These are phyloP conservation scores for Vidua chalybeata DNA, from an alignment of 2,113 vertebrate genomes.

Conservation along the genomic window DNA sequence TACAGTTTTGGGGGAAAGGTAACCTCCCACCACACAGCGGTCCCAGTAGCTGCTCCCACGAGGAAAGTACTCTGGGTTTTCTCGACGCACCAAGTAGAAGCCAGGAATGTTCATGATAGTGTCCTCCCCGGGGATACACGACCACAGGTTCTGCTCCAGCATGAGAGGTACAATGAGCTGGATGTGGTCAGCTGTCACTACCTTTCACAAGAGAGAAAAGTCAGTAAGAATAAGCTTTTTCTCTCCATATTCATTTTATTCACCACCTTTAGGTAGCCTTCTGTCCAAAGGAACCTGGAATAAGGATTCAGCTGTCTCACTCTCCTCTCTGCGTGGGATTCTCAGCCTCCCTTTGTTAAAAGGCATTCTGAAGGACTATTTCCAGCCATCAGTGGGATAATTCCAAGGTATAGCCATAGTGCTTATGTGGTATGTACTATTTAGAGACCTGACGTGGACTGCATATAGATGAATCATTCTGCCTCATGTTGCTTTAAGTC, in stretches of 20 bases:
- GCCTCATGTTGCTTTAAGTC: neutral
- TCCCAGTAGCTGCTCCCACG: slow-evolving; percentile 98
- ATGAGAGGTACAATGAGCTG: slow-evolving; percentile 94
- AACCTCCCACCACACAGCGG: slow-evolving; percentile 95
- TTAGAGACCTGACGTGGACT: neutral
- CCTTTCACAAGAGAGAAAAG: slow-evolving; percentile 72
- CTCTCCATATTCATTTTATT: neutral
- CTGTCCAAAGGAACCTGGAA: neutral
- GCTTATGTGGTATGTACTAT: neutral
- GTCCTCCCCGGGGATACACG: slow-evolving; percentile 91
- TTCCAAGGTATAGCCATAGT: neutral
- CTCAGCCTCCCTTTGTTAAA: neutral
- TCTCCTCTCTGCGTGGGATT: neutral
- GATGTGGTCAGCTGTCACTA: slow-evolving; percentile 95
- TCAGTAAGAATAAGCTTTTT: neutral
- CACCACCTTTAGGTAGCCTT: neutral
- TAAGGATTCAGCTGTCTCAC: neutral
- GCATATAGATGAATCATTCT: neutral
- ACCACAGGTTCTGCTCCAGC: slow-evolving; percentile 96
- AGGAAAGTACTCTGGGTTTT: slow-evolving; percentile 97
- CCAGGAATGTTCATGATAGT: slow-evolving; percentile 97
- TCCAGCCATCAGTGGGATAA: neutral
- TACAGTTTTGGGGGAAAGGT: slow-evolving; percentile 93
- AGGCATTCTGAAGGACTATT: neutral
- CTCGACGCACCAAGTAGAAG: slow-evolving; percentile 93